Evolutionary conservation across 2,797 vertebrate species (phyloP).

Genomic region (Crenichthys baileyi): DNA sequence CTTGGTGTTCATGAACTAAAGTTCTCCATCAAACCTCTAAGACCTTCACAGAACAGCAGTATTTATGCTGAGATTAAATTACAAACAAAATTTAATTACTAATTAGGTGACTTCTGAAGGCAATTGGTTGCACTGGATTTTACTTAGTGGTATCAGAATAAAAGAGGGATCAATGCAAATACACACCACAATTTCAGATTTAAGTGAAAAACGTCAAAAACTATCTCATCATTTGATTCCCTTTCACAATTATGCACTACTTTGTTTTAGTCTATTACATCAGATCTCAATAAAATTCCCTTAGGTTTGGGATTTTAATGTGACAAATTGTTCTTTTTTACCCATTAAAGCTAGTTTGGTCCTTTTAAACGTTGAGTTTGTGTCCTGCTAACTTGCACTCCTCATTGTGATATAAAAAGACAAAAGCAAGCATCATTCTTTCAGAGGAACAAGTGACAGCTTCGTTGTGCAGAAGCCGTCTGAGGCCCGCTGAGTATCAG

Average conservation of each 20-base stretch:
- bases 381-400: not conserved
- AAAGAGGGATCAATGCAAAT: not conserved
- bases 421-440: slow-evolving; percentile 15
- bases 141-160: not conserved
- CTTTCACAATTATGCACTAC: not conserved
- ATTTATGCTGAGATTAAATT: too few relatives aligned
- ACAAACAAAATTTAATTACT: too few relatives aligned
- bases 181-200: not conserved
- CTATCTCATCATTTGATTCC: not conserved
- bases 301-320: not conserved
- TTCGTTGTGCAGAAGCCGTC: slow-evolving; percentile 61
- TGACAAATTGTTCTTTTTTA: not conserved
- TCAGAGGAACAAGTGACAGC: slow-evolving; percentile 60
- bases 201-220: not conserved
- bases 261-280: not conserved
- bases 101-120: not conserved
- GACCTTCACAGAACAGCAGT: not conserved
- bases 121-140: not conserved
- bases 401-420: slow-evolving; percentile 12
- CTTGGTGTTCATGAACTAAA: not conserved
- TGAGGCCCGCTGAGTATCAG: slow-evolving; percentile 49
- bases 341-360: not conserved
- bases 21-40: not conserved
- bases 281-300: not conserved
- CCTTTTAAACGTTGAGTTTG: not conserved